Evolutionary conservation across 2,113 vertebrate species (phyloP).

Genomic region (Herpailurus yagouaroundi): DNA sequence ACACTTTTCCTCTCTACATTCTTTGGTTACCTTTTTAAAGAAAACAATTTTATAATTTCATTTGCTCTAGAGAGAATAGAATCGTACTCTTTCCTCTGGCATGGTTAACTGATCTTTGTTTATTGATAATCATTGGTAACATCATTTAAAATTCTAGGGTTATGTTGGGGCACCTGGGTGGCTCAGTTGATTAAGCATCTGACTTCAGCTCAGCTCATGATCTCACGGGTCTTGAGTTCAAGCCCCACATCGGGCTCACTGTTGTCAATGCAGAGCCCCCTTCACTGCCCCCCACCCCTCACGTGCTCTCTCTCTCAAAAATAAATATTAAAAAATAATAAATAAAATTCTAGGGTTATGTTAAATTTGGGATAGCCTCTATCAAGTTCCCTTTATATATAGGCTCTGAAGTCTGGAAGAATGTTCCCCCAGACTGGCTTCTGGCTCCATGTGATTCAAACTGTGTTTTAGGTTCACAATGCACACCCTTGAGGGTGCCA

Average conservation of each 20-base stretch:
- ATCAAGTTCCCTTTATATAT: background rate
- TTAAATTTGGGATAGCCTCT: background rate
- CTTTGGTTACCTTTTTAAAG: background rate
- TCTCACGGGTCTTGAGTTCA: too few species aligned
- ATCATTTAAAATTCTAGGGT: background rate
- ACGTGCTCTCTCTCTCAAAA: too few species aligned
- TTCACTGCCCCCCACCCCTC: too few species aligned
- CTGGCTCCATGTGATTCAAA: background rate
- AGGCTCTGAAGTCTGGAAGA: background rate
- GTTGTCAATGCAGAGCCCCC: too few species aligned
- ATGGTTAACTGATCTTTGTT: background rate
- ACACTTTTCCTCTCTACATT: background rate
- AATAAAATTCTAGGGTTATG: background rate
- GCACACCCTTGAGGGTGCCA: background rate
- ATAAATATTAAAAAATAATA: too few species aligned
- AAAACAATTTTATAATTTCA: background rate
- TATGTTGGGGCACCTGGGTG: background rate
- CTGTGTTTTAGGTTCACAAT: background rate
- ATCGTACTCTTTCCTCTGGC: background rate
- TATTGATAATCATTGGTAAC: background rate
- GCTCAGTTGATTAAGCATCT: too few species aligned
- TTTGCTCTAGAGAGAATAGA: background rate
- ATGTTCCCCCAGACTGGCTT: background rate
- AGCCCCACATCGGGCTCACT: too few species aligned
- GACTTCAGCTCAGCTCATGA: too few species aligned